Conservation (phyloP, 2,797 vertebrate species). For the Threskiornis aethiopicus region DNA sequence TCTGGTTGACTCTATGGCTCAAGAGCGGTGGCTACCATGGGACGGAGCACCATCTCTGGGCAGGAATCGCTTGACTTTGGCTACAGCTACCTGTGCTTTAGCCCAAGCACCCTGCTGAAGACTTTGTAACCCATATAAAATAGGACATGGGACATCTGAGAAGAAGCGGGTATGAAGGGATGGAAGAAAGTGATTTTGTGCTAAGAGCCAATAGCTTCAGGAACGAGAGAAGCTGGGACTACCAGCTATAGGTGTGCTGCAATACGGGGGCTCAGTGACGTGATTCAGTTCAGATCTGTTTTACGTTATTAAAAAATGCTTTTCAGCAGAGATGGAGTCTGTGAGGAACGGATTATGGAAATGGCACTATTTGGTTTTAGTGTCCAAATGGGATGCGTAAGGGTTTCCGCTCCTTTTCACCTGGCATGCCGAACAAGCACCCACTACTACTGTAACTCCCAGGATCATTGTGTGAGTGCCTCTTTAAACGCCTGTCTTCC, state of each 20-base stretch:
- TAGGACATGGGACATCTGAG: accelerated
- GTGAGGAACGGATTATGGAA: background rate
- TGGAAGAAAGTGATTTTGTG: background rate
- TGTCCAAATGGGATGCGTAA: background rate
- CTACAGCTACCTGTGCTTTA: background rate
- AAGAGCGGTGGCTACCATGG: background rate
- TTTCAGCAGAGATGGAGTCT: background rate
- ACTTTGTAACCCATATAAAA: background rate
- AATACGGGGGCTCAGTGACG: background rate
- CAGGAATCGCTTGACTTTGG: background rate
- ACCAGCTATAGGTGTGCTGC: background rate
- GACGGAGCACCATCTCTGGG: background rate
- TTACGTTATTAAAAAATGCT: background rate
- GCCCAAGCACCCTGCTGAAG: background rate
- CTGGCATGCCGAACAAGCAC: background rate
- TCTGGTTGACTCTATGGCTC: background rate
- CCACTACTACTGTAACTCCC: background rate
- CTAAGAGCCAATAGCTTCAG: background rate
- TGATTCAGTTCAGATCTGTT: background rate
- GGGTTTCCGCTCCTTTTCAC: background rate
- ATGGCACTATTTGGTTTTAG: background rate
- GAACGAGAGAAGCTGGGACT: background rate
- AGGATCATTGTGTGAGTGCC: background rate
- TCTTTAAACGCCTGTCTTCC: background rate
- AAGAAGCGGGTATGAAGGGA: background rate